Evolutionary conservation across 2,888 invertebrate genomes (phyloP).

Genomic region (Cordilura impudica): DNA sequence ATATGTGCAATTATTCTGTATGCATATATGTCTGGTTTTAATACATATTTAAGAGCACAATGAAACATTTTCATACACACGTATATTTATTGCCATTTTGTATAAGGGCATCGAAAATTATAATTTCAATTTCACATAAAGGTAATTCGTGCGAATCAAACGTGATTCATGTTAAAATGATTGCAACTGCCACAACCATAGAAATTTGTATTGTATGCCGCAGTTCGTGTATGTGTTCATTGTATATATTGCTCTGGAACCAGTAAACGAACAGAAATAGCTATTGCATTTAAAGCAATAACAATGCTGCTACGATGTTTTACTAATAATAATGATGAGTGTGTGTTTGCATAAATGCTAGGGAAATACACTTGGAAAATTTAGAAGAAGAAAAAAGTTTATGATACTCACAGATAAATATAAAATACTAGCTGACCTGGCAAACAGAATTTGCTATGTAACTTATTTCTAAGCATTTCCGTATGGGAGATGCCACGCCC

Average conservation of each 20-base stretch:
- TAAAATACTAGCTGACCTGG: too few species aligned
- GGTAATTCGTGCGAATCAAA: slow-evolving; percentile 77
- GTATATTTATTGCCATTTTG: slow-evolving; percentile 31
- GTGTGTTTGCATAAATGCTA: slow-evolving; percentile 9
- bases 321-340: slow-evolving; percentile 50
- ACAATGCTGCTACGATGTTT: slow-evolving; percentile 36
- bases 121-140: slow-evolving; percentile 76
- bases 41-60: slow-evolving; percentile 48
- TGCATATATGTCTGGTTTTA: slow-evolving; percentile 22
- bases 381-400: too few species aligned
- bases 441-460: too few species aligned
- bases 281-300: slow-evolving; percentile 46
- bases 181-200: slow-evolving; percentile 69
- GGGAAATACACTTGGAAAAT: background rate
- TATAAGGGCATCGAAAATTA: slow-evolving; percentile 70
- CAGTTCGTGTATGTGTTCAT: background rate
- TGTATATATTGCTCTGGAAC: slow-evolving; percentile 13
- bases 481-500: too few species aligned
- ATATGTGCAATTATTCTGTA: too few species aligned
- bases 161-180: slow-evolving; percentile 76
- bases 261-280: slow-evolving; percentile 42
- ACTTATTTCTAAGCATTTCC: too few species aligned
- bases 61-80: slow-evolving; percentile 39
- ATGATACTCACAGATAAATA: too few species aligned
- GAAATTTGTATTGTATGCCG: slow-evolving; percentile 47